These are phyloP conservation scores for Sesia apiformis DNA, from an alignment of 2,888 invertebrate genomes.

Conservation along the genomic window DNA sequence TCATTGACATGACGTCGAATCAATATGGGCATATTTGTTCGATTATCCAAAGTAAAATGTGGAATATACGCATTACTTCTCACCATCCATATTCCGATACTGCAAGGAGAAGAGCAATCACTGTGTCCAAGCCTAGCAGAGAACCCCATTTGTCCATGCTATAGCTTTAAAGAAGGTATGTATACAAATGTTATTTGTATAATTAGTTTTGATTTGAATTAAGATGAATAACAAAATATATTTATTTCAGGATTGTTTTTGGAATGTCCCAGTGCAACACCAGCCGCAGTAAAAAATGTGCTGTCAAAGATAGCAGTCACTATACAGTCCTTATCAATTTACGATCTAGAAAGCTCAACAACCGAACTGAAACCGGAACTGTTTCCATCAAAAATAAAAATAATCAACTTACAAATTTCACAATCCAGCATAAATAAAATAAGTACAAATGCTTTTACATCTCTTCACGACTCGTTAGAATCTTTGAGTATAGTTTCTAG, in stretches of 20 bases:
- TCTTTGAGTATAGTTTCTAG: constrained; percentile 86
- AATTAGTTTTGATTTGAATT: background rate
- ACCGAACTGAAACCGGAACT: constrained; percentile 83
- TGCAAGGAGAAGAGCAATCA: constrained; percentile 69
- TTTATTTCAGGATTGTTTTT: constrained; percentile 81
- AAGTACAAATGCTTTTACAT: constrained; percentile 79
- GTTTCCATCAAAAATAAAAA: constrained; percentile 80
- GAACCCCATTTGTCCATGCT: constrained; percentile 91
- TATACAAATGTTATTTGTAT: constrained; percentile 3
- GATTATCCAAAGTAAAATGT: constrained; percentile 54
- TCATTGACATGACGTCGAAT: constrained; percentile 63
- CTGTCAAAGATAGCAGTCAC: constrained; percentile 79
- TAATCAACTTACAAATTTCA: constrained; percentile 84
- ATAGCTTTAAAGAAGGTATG: constrained; percentile 90
- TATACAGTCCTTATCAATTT: constrained; percentile 90
- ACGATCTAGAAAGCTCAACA: constrained; percentile 89
- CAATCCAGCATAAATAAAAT: constrained; percentile 83
- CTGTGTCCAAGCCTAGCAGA: constrained; percentile 84
- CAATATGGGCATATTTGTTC: constrained; percentile 56
- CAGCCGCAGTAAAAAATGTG: constrained; percentile 81
- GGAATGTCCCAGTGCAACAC: constrained; percentile 90
- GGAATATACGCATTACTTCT: constrained; percentile 73
- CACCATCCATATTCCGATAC: constrained; percentile 63
- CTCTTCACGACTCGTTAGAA: constrained; percentile 80
- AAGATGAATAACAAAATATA: background rate